A percentile compares a stretch with the other conserved stretches of the same genome.
Conservation (phyloP, 2,888 invertebrate genomes). For the Anthophora plumipes region DNA sequence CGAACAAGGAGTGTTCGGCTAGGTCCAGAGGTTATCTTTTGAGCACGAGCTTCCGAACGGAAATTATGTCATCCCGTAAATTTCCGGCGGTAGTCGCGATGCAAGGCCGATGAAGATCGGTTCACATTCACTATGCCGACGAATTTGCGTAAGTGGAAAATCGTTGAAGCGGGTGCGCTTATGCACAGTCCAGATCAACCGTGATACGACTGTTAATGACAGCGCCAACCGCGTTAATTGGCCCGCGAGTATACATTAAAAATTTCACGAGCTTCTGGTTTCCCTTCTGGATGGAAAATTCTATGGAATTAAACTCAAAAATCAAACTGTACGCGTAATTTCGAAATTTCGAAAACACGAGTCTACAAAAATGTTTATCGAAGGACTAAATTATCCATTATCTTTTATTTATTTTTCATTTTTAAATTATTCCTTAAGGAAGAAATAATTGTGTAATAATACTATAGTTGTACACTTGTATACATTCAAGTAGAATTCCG, state of each 20-base stretch:
- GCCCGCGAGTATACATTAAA: neutral
- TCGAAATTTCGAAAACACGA: neutral
- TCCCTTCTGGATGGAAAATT: neutral
- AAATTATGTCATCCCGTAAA: conserved; percentile 67
- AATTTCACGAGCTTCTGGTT: neutral
- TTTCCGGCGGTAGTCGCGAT: conserved; percentile 60
- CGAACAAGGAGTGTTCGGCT: neutral
- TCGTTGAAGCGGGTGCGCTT: conserved; percentile 1
- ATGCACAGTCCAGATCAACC: conserved; percentile 18
- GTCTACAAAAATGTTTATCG: too few species aligned
- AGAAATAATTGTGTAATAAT: too few species aligned
- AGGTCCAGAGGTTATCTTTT: conserved; percentile 30
- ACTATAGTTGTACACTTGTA: too few species aligned
- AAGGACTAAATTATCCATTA: too few species aligned
- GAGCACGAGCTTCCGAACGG: conserved; percentile 31
- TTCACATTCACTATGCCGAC: neutral
- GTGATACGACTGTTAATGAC: conserved; percentile 36
- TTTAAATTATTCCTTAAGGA: neutral
- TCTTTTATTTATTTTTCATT: too few species aligned
- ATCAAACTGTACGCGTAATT: neutral
- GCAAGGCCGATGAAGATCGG: conserved; percentile 24
- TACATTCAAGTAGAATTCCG: too few species aligned
- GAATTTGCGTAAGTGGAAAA: conserved; percentile 43
- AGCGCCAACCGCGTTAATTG: conserved; percentile 20
- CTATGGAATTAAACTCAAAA: neutral